These are phyloP conservation scores for Crotalus viridis DNA, from an alignment of 2,113 vertebrate genomes.

Conservation along the genomic window DNA sequence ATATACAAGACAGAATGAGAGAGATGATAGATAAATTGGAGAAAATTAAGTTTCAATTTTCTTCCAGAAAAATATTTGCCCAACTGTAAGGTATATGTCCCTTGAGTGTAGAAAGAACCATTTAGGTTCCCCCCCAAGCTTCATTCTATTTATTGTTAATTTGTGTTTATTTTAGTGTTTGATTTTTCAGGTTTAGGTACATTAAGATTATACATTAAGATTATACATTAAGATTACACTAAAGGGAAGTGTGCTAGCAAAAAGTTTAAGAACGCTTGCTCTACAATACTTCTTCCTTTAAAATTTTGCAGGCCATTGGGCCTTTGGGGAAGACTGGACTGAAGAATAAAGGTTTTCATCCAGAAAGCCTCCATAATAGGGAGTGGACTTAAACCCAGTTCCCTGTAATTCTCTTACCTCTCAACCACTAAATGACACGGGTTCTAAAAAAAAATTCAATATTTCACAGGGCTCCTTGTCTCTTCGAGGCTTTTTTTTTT, in stretches of 20 bases:
- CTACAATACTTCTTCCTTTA: not conserved
- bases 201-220: not conserved
- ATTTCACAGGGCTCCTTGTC: not conserved
- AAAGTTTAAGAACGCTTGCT: not conserved
- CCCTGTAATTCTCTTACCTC: not conserved
- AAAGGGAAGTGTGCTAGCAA: not conserved
- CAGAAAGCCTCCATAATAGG: not conserved
- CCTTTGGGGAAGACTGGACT: not conserved
- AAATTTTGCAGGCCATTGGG: not conserved
- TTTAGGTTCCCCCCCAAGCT: not conserved
- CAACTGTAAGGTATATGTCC: not conserved
- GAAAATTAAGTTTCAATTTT: not conserved
- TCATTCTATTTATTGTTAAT: not conserved
- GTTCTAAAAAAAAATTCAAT: not conserved
- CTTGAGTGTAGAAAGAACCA: not conserved
- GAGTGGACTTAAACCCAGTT: not conserved
- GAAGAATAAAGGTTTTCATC: not conserved
- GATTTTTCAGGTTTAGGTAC: not conserved
- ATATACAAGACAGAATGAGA: not conserved
- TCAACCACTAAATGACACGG: not conserved
- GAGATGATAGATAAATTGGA: not conserved
- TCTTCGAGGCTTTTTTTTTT: not conserved
- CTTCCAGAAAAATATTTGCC: not conserved
- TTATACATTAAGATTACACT: not conserved
- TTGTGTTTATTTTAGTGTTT: not conserved